These are phyloP conservation scores for Hetaerina americana DNA, from an alignment of 1,140 invertebrate species.

Conservation along the genomic window DNA sequence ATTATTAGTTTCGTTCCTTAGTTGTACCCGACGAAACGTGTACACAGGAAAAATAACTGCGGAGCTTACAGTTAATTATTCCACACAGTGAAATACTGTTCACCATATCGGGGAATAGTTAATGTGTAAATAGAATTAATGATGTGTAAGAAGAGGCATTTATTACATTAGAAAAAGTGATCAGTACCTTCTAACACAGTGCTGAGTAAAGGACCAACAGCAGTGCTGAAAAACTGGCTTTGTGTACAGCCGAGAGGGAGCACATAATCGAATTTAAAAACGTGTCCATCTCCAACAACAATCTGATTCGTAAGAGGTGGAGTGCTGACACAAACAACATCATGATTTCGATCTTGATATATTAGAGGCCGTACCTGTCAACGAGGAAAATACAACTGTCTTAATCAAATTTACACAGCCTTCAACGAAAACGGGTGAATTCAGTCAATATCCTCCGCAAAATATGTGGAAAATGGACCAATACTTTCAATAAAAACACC, in stretches of 20 bases:
- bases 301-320: neutral
- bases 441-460: no score
- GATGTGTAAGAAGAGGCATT: no score
- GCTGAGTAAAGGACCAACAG: conserved; percentile 38
- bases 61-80: no score
- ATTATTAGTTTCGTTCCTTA: no score
- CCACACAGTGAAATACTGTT: no score
- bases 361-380: neutral
- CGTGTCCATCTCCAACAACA: neutral
- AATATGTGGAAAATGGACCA: neutral
- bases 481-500: neutral
- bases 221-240: conserved; percentile 29
- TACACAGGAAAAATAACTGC: no score
- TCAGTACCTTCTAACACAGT: conserved; percentile 42
- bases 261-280: conserved; percentile 6
- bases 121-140: no score
- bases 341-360: neutral
- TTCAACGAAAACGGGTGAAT: neutral
- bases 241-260: conserved; percentile 25
- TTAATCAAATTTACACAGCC: neutral
- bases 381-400: neutral
- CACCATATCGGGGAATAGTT: no score
- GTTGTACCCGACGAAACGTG: no score
- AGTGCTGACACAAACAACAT: neutral
- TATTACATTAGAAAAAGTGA: no score